Evolutionary conservation across 2,888 invertebrate genomes (phyloP).

Genomic region (Helobdella robusta): DNA sequence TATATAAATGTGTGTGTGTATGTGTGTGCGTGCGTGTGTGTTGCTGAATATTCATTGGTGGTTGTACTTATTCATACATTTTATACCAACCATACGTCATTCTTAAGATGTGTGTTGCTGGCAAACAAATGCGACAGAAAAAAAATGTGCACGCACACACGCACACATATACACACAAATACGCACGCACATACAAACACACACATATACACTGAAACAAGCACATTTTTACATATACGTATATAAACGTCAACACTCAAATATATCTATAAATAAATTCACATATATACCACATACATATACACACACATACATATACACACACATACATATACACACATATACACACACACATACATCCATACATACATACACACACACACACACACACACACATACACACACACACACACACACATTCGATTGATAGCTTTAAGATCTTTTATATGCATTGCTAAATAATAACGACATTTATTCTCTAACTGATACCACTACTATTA

Average conservation of each 20-base stretch:
- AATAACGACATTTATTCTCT: not conserved
- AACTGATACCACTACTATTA: too few species aligned
- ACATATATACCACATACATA: slow-evolving; percentile 23
- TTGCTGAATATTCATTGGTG: too few species aligned
- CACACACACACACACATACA: slow-evolving; percentile 24
- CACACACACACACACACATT: not conserved
- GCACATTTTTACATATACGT: slow-evolving; percentile 1
- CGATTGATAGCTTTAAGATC: not conserved
- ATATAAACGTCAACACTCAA: slow-evolving; percentile 8
- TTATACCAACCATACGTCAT: too few species aligned
- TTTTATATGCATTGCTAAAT: not conserved
- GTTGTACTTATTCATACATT: too few species aligned
- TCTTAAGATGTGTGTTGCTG: too few species aligned
- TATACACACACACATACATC: too few species aligned
- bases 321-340: slow-evolving; percentile 25
- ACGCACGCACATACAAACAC: slow-evolving; percentile 11
- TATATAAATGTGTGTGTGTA: too few species aligned
- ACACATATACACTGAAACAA: slow-evolving; percentile 7
- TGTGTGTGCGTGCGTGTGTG: too few species aligned
- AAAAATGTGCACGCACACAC: too few species aligned
- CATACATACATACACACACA: slow-evolving; percentile 18
- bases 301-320: slow-evolving; percentile 23
- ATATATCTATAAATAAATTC: slow-evolving; percentile 12
- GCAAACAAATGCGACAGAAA: too few species aligned
- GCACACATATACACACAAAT: not conserved